A percentile compares a stretch with the other conserved stretches of the same genome.
These are phyloP conservation scores for Erethizon dorsatum DNA, from an alignment of 2,797 vertebrate species.

Conservation along the genomic window DNA sequence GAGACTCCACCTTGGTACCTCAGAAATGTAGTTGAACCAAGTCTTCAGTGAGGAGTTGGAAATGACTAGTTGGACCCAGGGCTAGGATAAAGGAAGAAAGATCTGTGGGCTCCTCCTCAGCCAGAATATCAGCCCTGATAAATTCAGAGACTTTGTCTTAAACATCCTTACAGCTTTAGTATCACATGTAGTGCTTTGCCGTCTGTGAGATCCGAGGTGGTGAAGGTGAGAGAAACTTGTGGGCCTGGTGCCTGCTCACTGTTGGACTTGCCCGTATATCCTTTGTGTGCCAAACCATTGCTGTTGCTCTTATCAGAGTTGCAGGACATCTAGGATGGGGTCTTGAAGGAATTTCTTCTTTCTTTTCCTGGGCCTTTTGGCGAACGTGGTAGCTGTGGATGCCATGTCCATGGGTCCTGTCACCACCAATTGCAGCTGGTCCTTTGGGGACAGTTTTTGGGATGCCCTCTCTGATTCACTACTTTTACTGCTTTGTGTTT, in stretches of 20 bases:
- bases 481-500: background rate
- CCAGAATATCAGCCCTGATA: background rate
- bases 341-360: background rate
- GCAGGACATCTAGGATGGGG: background rate
- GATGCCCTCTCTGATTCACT: fast-evolving
- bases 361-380: background rate
- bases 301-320: background rate
- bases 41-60: background rate
- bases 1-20: background rate
- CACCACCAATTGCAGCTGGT: background rate
- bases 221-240: too few species aligned
- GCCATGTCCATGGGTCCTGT: fast-evolving
- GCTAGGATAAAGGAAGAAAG: background rate
- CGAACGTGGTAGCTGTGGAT: fast-evolving
- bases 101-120: fast-evolving
- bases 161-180: background rate
- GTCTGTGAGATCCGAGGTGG: background rate
- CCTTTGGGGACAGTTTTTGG: fast-evolving
- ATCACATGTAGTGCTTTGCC: background rate
- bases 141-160: fast-evolving
- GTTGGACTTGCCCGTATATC: fast-evolving
- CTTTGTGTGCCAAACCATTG: background rate
- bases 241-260: background rate
- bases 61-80: background rate
- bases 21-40: fast-evolving